Conservation (phyloP, 2,888 invertebrate genomes). For the Buathra laborator region DNA sequence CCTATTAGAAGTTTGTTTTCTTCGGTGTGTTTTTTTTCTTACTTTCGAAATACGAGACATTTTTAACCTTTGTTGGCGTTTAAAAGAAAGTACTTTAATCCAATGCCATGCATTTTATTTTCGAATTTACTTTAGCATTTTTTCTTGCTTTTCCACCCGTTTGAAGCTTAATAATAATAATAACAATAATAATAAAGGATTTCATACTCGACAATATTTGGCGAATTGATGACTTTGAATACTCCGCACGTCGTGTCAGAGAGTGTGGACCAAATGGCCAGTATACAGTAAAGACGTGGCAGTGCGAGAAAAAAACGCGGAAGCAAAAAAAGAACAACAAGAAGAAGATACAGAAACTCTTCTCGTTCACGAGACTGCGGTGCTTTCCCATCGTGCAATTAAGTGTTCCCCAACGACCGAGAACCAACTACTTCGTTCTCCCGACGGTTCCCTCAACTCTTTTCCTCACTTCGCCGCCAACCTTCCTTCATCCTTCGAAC, state of each 20-base stretch:
- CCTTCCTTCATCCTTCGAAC: slow-evolving; percentile 9
- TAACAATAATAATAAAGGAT: neutral
- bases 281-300: neutral
- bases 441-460: slow-evolving; percentile 17
- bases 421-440: slow-evolving; percentile 46
- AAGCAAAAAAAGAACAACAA: slow-evolving; percentile 5
- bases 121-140: neutral
- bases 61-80: too few species aligned
- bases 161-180: too few species aligned
- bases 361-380: slow-evolving; percentile 42
- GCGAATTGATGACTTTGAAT: neutral
- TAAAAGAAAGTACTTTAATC: too few species aligned
- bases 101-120: neutral
- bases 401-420: slow-evolving; percentile 63
- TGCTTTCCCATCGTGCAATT: slow-evolving; percentile 67
- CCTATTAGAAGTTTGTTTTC: too few species aligned
- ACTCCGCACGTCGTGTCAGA: neutral
- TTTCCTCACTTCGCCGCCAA: slow-evolving; percentile 48
- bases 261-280: slow-evolving; percentile 9
- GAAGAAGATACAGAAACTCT: slow-evolving; percentile 44
- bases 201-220: neutral
- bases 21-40: too few species aligned
- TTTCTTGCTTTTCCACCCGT: too few species aligned
- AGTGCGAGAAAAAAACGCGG: neutral
- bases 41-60: too few species aligned